Base-by-base conservation (phyloP, 2,888 invertebrate genomes). In the Trichopoda pennipes region DNA sequence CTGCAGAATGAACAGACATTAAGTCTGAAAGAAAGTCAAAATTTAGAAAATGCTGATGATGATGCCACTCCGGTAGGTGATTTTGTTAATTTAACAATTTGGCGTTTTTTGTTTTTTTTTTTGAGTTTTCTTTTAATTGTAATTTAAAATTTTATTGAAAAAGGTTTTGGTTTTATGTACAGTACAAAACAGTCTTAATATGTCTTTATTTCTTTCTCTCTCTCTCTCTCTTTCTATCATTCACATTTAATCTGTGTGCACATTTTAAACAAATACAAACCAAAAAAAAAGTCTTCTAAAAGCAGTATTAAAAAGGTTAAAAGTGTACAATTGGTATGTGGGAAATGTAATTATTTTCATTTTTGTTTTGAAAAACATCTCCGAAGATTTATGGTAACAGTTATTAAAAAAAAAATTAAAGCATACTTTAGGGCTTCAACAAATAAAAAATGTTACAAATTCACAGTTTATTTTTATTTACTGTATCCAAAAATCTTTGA, bases 241-340 rank as follows among this genome's bases (percentile, higher is more conserved):
- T 60, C 32, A 60, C 17, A 49, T 55, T 28, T n/a, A 12, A 64
- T 44, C 56, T 70, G 53, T 55, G 17, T 70, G 49, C 38, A 49
- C 53, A 9, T 28, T 42, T 32, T 17, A 47, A 47, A 61, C 21
- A 61, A 14, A 66, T 23, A 44, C 7, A 56, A 47, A 19, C 32
- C 12, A 63, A 61, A n/a, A n/a, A n/a, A n/a, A n/a, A 56, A 82
- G 82, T 58, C 79, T n/a, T 68, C 79, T 68, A 79, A 73, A 76
- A 81, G 84, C 80, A 85, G 83, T 77, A 82, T 85, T 56, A 89
- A 86, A 85, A 89, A 86, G 84, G 66, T 86, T 38, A 89, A 90
- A 84, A 88, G 88, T 49, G 89, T 89, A 68, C 86, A 86, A 81
- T 82, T 89, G 89, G 89, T 89, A 89, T 85, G 89, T 90, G 82